Conservation (phyloP, 2,113 vertebrate genomes). For the Dromas ardeola region DNA sequence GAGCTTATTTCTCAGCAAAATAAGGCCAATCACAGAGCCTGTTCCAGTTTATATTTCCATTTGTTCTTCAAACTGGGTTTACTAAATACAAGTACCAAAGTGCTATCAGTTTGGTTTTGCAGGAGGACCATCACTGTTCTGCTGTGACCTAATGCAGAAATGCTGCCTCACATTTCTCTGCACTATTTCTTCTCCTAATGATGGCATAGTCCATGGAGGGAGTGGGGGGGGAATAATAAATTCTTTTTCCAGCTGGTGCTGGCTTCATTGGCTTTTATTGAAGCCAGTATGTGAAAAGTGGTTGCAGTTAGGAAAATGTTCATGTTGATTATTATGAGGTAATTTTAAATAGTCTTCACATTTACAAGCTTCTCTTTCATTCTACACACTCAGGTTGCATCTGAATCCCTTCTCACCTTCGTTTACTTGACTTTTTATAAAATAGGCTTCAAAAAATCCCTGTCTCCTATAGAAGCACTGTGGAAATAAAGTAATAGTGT, state of each 20-base stretch:
- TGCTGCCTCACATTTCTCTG: background rate
- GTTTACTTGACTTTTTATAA: background rate
- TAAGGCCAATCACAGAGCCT: background rate
- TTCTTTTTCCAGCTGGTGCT: background rate
- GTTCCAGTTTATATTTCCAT: background rate
- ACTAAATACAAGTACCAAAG: background rate
- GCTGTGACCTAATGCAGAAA: slow-evolving; percentile 11
- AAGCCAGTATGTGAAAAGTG: background rate
- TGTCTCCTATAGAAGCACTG: background rate
- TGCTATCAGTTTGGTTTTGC: background rate
- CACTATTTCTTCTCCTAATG: background rate
- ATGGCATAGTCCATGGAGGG: background rate
- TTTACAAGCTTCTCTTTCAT: background rate
- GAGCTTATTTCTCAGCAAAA: slow-evolving; percentile 30
- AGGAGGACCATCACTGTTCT: background rate
- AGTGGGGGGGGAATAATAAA: background rate
- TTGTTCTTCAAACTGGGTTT: slow-evolving; percentile 10
- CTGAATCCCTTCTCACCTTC: background rate
- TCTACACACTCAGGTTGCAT: background rate
- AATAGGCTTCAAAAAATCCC: background rate
- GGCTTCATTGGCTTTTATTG: background rate
- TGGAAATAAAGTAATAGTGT: background rate
- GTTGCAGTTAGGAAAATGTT: background rate
- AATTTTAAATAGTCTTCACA: background rate
- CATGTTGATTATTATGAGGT: background rate